Percentiles rank a stretch among this genome's conserved stretches.
Conservation (phyloP, 2,888 invertebrate genomes). For the Heteromurus nitidus region DNA sequence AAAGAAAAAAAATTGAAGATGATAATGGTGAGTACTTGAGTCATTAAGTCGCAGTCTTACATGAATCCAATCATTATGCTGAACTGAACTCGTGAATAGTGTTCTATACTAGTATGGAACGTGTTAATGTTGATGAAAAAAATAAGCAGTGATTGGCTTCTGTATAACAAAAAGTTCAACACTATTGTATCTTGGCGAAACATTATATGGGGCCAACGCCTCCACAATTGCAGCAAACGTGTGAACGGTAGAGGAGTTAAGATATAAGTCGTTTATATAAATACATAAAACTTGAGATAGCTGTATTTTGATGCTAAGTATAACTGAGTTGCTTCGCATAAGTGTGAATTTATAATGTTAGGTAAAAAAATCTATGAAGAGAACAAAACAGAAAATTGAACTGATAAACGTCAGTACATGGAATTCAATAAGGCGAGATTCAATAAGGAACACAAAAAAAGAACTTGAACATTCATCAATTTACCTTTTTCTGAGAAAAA, state of each 20-base stretch:
- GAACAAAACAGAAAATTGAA: slow-evolving; percentile 29
- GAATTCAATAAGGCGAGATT: slow-evolving; percentile 42
- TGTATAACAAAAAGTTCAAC: slow-evolving; percentile 15
- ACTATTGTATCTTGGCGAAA: slow-evolving; percentile 1
- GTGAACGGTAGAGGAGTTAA: slow-evolving; percentile 5
- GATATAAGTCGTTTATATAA: slow-evolving; percentile 11
- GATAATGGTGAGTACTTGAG: slow-evolving; percentile 32
- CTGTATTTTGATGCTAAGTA: slow-evolving; percentile 44
- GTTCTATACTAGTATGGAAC: not conserved
- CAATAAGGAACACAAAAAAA: not conserved
- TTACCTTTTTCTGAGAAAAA: not conserved
- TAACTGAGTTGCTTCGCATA: slow-evolving; percentile 47
- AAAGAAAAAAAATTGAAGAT: slow-evolving; percentile 10
- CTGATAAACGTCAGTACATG: slow-evolving; percentile 22
- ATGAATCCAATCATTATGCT: slow-evolving; percentile 36
- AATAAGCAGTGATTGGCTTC: slow-evolving; percentile 24
- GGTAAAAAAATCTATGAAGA: slow-evolving; percentile 9
- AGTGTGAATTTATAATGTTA: slow-evolving; percentile 20
- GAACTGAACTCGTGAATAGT: slow-evolving; percentile 27
- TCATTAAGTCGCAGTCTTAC: slow-evolving; percentile 33
- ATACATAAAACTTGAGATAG: slow-evolving; percentile 11
- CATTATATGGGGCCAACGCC: slow-evolving; percentile 50
- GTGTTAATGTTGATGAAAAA: not conserved
- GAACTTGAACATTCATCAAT: slow-evolving; percentile 1
- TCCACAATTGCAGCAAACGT: slow-evolving; percentile 26